Conservation (phyloP, 2,113 vertebrate species). For the Pithys albifrons region DNA sequence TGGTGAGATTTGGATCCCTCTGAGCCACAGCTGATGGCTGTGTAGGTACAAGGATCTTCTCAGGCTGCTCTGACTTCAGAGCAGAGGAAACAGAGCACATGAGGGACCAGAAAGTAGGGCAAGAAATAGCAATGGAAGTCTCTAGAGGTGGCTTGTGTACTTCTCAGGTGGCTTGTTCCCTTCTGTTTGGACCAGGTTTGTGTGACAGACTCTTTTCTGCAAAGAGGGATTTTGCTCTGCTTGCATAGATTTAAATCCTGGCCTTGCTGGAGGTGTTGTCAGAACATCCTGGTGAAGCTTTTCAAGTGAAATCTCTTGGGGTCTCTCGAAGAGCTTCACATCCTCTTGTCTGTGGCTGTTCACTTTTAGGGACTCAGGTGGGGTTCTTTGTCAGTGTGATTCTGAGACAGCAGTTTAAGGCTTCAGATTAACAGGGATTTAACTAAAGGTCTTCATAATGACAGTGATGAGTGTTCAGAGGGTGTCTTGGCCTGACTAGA, state of each 20-base stretch:
- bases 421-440: not conserved
- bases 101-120: not conserved
- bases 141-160: not conserved
- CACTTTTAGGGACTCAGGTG: not conserved
- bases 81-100: not conserved
- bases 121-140: not conserved
- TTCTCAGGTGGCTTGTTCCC: not conserved
- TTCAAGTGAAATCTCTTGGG: not conserved
- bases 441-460: not conserved
- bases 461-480: not conserved
- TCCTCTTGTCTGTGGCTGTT: not conserved
- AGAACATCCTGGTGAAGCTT: not conserved
- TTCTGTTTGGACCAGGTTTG: not conserved
- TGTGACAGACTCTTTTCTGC: not conserved
- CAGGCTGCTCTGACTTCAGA: not conserved
- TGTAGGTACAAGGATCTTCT: not conserved
- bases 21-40: not conserved
- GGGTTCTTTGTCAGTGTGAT: not conserved
- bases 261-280: not conserved
- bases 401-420: not conserved
- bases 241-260: not conserved
- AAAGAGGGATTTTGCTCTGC: not conserved
- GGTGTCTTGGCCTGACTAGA: not conserved
- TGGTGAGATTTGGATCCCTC: not conserved
- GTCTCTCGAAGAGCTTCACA: not conserved